These are phyloP conservation scores for Aurelia aurita DNA, from an alignment of 30 jellyfish, hydroid and myxozoan species.

Conservation along the genomic window DNA sequence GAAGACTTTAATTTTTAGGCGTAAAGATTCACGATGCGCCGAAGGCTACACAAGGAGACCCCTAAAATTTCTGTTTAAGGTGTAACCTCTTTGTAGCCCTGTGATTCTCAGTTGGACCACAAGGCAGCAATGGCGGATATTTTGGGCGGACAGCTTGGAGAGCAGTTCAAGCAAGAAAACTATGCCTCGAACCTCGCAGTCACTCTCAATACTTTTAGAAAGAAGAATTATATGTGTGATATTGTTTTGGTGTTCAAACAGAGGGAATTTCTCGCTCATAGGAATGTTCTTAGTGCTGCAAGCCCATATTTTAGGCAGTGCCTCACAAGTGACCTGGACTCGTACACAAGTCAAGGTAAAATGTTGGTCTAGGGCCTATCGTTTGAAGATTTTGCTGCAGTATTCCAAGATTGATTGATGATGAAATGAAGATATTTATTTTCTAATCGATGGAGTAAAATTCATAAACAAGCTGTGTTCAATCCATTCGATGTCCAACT, in stretches of 20 bases:
- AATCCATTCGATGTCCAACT: no score
- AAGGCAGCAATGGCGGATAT: conserved; percentile 66
- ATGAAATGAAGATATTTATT: no score
- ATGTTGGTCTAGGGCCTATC: no score
- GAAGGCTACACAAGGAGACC: no score
- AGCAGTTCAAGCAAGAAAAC: conserved; percentile 70
- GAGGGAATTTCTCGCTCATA: conserved; percentile 91
- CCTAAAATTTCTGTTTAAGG: neutral
- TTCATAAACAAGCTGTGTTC: no score
- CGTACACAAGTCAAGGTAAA: conserved; percentile 79
- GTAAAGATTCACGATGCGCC: no score
- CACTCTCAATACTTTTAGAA: conserved; percentile 76
- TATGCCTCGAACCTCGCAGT: conserved; percentile 80
- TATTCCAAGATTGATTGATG: no score
- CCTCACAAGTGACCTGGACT: conserved; percentile 51
- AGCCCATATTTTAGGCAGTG: conserved; percentile 86
- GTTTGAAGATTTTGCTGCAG: no score
- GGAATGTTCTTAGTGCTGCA: conserved; percentile 93
- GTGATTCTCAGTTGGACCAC: neutral
- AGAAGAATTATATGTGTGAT: conserved; percentile 85
- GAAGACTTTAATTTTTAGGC: no score
- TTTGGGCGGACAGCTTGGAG: conserved; percentile 72
- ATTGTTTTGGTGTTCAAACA: conserved; percentile 80
- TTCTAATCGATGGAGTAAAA: no score
- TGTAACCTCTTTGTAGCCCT: neutral